Evolutionary conservation across 2,113 vertebrate species (phyloP).

Genomic region (Chamaetylas fuelleborni): DNA sequence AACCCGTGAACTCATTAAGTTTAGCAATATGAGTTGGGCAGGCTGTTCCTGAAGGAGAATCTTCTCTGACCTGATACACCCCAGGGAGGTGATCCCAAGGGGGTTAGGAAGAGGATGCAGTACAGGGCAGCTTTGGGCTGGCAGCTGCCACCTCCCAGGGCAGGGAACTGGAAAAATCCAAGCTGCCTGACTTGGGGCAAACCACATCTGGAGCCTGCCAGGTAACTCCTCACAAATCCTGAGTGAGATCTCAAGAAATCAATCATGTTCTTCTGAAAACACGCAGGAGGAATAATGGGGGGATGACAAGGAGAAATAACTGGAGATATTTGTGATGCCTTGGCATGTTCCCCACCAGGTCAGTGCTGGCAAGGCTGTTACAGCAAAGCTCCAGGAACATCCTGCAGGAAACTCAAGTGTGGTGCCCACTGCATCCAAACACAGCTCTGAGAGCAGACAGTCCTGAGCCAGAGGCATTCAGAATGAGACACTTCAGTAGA

Average conservation of each 20-base stretch:
- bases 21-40: slow-evolving; percentile 26
- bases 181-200: background rate
- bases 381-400: accelerated
- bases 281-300: background rate
- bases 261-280: background rate
- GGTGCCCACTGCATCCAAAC: background rate
- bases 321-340: background rate
- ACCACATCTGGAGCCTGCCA: background rate
- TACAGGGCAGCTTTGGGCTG: background rate
- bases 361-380: background rate
- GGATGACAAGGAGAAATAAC: background rate
- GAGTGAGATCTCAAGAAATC: background rate
- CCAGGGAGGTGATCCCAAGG: background rate
- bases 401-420: background rate
- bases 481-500: background rate
- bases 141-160: background rate
- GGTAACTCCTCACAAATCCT: background rate
- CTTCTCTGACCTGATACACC: background rate
- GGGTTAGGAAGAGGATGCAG: background rate
- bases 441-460: accelerated
- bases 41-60: background rate
- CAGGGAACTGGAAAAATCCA: background rate
- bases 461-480: accelerated
- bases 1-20: slow-evolving; percentile 47
- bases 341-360: background rate